Evolutionary conservation across 2,113 vertebrate genomes (phyloP).

Genomic region (Cichladusa arquata): DNA sequence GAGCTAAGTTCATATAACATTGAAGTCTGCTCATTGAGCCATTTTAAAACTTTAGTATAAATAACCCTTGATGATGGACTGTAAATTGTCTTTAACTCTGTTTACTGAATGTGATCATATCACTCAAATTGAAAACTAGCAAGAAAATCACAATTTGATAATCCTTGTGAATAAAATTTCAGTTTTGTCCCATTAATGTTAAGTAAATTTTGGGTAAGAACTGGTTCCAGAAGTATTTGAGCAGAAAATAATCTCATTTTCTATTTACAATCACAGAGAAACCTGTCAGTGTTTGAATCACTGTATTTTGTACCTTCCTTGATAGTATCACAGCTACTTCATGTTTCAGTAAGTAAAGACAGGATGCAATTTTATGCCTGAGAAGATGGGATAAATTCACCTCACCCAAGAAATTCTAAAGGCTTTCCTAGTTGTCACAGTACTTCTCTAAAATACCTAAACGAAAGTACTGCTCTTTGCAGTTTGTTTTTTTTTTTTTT

Average conservation of each 20-base stretch:
- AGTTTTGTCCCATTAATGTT: not conserved
- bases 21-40: not conserved
- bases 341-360: not conserved
- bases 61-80: not conserved
- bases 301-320: not conserved
- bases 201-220: not conserved
- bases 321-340: not conserved
- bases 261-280: not conserved
- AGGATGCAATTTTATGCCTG: not conserved
- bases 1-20: fast-evolving
- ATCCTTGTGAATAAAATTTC: not conserved
- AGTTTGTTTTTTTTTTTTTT: too few species aligned
- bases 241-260: not conserved
- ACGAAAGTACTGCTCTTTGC: not conserved
- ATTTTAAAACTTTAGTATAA: not conserved
- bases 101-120: not conserved
- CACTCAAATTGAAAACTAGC: not conserved
- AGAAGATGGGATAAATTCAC: not conserved
- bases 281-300: not conserved
- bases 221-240: not conserved
- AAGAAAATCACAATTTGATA: not conserved
- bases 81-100: not conserved
- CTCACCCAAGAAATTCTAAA: not conserved
- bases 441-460: not conserved
- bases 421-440: not conserved